Base-by-base conservation (phyloP, 2,113 vertebrate genomes). In the Bujurquina vittata region DNA sequence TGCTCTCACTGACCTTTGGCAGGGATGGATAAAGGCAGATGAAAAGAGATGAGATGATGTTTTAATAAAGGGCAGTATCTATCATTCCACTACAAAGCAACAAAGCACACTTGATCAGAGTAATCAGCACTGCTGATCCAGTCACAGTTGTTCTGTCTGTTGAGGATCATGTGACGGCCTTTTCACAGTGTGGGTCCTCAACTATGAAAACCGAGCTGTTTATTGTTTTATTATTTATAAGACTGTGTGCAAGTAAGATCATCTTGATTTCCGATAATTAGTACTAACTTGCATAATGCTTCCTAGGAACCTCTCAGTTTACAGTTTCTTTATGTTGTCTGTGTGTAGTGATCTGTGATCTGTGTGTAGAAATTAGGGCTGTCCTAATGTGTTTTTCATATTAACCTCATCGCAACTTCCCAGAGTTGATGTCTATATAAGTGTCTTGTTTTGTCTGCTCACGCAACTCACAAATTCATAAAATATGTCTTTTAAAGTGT, bases 1-100 rank as follows among this genome's bases (percentile, higher is more conserved):
- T 79, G 59, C 67, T 33, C 40, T 23, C 49, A 65, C 49, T 58
- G 76, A 60, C 69, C 67, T 77, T 63, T 37, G 11, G 77, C 37
- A 14, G 60, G 29, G 37, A 52, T 29, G 54, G 33, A 40, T 29
- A 55, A 4, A 31, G 33, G 46, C 23, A 46, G 59, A 63, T 59
- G 74, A 37, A 46, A n/a, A 26, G 4, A 23, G 59, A 74, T n/a
- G 40, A 52, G 75, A 31, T 81, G 63, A 69, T 63, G 22, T 29
- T 52, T 75, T 61, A 62, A 76, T 31, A 52, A 61, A 23, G 57
- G 20, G 76, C 59, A 59, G 61, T 33, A 78, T 3, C 7, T 69
- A 23, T 60, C 31, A 67, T 65, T 57, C 57, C 26, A 57, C 29
- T 35, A 65, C 15, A 10, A 63, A 65, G 35, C 20, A 15, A 65